Base-by-base conservation (phyloP, 2,797 vertebrate genomes). In the Spinibarbus caldwelli region DNA sequence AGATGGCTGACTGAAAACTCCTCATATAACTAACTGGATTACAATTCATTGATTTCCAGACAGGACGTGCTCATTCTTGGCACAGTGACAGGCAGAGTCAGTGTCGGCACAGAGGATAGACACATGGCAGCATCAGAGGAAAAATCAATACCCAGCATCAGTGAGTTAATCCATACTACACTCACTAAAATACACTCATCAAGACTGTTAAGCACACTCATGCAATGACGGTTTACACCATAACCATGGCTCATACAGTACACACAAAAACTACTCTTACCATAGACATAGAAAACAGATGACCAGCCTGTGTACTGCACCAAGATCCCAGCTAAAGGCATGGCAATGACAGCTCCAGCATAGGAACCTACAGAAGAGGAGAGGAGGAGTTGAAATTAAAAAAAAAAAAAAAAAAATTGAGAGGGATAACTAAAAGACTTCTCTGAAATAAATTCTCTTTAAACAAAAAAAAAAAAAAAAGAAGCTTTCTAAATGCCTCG, bases 291-390 rank as follows among this genome's bases (percentile, higher is more conserved):
- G 89, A 99, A 99, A 87, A 99, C 97, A 0, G 98, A 99, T 79
- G 97, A 95, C 98, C 98, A 99, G 92, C 98, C 98, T 76, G 97
- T 95, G 86, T 99, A 99, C 91, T 99, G 98, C 4, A 99, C 98
- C 91, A 99, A 91, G 84, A 98, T 94, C 59, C 98, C 98, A 34
- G 98, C 98, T 87, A 99, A 89, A 0, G 98, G 98, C 98, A 99
- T 99, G 15, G 98, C 98, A 0, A 99, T 95, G 57, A 99, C 98
- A 0, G 98, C 98, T 15, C 98, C 98, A 10, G 98, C 98, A 0
- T 99, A 99, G 4, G 98, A 99, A 45, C 98, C 98, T 99, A 90
- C 86, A 77, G 67, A 73, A 73, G 21, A n/a, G n/a, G 34, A 77
- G 29, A 41, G 43, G n/a, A 45, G 8, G n/a, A n/a, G n/a, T n/a